Percentiles rank a stretch among this genome's conserved stretches.
Conservation (phyloP, 2,797 vertebrate species). For the Fringilla coelebs region DNA sequence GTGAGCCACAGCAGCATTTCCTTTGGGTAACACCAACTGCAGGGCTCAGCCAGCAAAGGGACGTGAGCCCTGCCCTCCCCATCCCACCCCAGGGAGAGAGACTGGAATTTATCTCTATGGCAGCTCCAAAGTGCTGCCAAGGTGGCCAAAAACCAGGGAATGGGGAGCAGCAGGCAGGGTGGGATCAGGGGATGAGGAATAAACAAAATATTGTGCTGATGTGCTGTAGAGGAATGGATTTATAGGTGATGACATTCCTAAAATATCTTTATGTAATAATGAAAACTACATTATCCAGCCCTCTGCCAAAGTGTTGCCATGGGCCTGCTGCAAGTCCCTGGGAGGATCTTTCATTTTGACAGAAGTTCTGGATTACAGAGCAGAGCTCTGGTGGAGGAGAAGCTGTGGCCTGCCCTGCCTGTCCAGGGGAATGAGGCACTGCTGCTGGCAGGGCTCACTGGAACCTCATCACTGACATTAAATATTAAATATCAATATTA, state of each 20-base stretch:
- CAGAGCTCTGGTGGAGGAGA: conserved; percentile 80
- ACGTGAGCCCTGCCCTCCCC: not conserved
- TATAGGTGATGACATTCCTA: conserved; percentile 74
- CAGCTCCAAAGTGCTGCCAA: not conserved
- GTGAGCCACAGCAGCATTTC: not conserved
- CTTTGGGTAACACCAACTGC: not conserved
- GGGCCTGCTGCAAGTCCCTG: conserved; percentile 72
- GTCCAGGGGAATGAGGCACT: conserved; percentile 93
- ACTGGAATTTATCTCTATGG: not conserved
- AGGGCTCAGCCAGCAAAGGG: too few species aligned
- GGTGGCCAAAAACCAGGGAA: not conserved
- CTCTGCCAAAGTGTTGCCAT: conserved; percentile 72
- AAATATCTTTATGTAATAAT: conserved; percentile 83
- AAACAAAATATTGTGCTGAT: conserved; percentile 60
- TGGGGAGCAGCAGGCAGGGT: not conserved
- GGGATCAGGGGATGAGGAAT: conserved; percentile 4
- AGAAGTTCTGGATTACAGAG: conserved; percentile 78
- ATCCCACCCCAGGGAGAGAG: not conserved
- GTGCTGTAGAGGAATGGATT: conserved; percentile 60
- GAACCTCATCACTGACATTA: conserved; percentile 90
- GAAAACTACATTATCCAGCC: conserved; percentile 80
- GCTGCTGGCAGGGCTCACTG: conserved; percentile 86
- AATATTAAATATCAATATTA: too few species aligned
- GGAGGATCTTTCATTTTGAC: conserved; percentile 80
- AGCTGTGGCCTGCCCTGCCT: conserved; percentile 89